A percentile compares a stretch with the other conserved stretches of the same genome.
Conservation (phyloP, 2,888 invertebrate species). For the Tetranychus truncatus region DNA sequence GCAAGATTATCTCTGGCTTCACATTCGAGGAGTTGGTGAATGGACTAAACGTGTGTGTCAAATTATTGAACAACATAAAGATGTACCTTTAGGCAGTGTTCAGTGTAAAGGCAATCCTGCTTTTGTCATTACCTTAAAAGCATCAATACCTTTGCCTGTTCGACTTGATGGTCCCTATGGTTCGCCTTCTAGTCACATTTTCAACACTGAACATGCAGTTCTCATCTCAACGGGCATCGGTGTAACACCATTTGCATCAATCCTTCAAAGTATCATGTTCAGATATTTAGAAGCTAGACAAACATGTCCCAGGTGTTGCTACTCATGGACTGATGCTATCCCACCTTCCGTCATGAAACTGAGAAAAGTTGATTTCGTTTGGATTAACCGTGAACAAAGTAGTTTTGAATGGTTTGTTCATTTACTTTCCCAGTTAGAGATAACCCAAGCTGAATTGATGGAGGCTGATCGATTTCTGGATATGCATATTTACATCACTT, state of each 20-base stretch:
- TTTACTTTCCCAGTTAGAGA: constrained; percentile 71
- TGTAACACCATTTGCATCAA: constrained; percentile 87
- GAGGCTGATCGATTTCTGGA: constrained; percentile 56
- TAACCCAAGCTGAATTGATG: constrained; percentile 57
- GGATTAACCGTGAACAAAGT: constrained; percentile 86
- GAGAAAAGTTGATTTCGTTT: constrained; percentile 86
- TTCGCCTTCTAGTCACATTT: constrained; percentile 81
- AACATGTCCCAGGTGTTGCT: constrained; percentile 64
- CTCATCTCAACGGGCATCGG: constrained; percentile 87
- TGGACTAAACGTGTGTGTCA: constrained; percentile 56
- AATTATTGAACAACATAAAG: background rate
- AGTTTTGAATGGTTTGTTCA: constrained; percentile 95
- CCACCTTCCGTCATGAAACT: constrained; percentile 57
- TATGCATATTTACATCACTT: constrained; percentile 94
- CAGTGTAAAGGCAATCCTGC: background rate
- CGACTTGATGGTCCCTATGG: constrained; percentile 88
- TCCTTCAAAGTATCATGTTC: constrained; percentile 80
- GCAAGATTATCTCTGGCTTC: constrained; percentile 77
- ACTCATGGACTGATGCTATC: constrained; percentile 62
- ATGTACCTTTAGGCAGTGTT: background rate
- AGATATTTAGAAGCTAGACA: constrained; percentile 69
- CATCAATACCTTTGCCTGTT: constrained; percentile 42
- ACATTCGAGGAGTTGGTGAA: constrained; percentile 76
- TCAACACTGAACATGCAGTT: constrained; percentile 80
- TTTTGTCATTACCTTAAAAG: background rate